Conservation (phyloP, 2,888 invertebrate species). For the Prosopocoilus inquinatus region DNA sequence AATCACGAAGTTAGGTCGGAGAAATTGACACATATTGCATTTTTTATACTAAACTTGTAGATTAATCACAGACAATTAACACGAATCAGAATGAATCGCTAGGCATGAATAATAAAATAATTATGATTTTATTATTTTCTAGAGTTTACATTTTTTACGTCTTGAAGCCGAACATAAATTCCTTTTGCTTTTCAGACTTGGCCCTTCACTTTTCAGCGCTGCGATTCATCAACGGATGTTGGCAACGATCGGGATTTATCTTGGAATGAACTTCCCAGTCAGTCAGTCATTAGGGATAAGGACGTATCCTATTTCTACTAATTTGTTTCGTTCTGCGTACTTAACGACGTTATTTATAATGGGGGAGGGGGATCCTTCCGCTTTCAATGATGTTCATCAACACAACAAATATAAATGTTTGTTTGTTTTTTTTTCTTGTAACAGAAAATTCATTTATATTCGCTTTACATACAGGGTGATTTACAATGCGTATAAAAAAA, state of each 20-base stretch:
- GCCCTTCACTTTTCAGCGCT: slow-evolving; percentile 75
- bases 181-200: slow-evolving; percentile 63
- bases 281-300: slow-evolving; percentile 45
- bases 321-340: slow-evolving; percentile 30
- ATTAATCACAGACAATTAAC: no score
- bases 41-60: no score
- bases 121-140: not conserved
- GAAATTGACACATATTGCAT: no score
- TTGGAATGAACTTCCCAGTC: slow-evolving; percentile 38
- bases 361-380: no score
- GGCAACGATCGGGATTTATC: slow-evolving; percentile 43
- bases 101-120: not conserved
- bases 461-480: no score
- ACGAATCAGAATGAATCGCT: no score
- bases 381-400: no score
- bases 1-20: no score
- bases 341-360: not conserved
- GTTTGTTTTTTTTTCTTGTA: no score
- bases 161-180: not conserved
- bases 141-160: not conserved
- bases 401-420: no score
- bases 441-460: no score
- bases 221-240: slow-evolving; percentile 52
- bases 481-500: no score
- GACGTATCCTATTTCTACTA: slow-evolving; percentile 48